Conservation (phyloP, 2,888 invertebrate species). For the Protonemura montana region DNA sequence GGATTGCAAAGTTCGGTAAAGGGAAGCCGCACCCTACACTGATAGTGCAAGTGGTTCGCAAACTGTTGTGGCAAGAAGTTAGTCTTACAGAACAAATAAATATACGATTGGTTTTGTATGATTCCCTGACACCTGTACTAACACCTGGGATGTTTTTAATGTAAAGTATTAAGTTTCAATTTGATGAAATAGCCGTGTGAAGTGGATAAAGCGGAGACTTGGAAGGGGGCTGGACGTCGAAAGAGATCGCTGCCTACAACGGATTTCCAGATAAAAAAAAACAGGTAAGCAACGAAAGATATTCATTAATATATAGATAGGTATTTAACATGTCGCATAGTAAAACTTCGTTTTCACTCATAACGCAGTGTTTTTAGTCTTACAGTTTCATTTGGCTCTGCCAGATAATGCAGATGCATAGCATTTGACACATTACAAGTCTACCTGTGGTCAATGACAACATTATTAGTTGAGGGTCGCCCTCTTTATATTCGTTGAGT, state of each 20-base stretch:
- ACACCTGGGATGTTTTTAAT: slow-evolving; percentile 49
- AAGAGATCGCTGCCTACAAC: slow-evolving; percentile 8
- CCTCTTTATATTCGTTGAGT: neutral
- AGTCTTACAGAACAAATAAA: slow-evolving; percentile 44
- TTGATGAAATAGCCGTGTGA: slow-evolving; percentile 31
- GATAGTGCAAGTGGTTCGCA: slow-evolving; percentile 45
- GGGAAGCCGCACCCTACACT: slow-evolving; percentile 54
- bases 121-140: slow-evolving; percentile 50
- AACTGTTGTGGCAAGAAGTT: slow-evolving; percentile 45
- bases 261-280: slow-evolving; percentile 28
- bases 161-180: slow-evolving; percentile 45
- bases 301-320: neutral
- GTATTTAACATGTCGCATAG: neutral
- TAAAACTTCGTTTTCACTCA: neutral
- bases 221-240: slow-evolving; percentile 29
- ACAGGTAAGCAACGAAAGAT: slow-evolving; percentile 25
- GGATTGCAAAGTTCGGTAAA: slow-evolving; percentile 54
- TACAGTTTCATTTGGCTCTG: neutral
- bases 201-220: slow-evolving; percentile 29
- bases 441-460: neutral
- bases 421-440: neutral
- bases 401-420: neutral
- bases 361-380: neutral
- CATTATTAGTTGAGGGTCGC: too few species aligned
- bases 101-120: slow-evolving; percentile 49